Conservation (phyloP, 2,888 invertebrate species). For the Ennomos erosarius region DNA sequence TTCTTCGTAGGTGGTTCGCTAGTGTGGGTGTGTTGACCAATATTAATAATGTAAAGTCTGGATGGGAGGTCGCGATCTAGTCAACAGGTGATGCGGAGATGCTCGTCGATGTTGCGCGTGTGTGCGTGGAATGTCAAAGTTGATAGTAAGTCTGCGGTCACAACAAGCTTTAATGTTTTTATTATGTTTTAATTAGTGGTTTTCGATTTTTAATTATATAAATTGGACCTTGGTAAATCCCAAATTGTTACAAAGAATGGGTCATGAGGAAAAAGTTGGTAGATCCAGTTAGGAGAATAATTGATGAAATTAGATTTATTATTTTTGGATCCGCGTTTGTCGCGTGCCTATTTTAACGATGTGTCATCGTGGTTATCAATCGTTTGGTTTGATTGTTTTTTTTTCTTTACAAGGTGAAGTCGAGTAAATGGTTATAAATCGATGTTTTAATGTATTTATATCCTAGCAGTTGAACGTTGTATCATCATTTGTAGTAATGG, state of each 20-base stretch:
- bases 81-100: conserved; percentile 77
- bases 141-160: conserved; percentile 56
- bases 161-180: conserved; percentile 35
- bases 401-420: conserved; percentile 1
- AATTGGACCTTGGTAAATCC: conserved; percentile 27
- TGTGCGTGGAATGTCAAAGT: conserved; percentile 80
- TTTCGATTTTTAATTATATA: conserved; percentile 20
- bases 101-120: conserved; percentile 57
- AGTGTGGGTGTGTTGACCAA: conserved; percentile 78
- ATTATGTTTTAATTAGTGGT: conserved; percentile 13
- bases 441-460: not conserved
- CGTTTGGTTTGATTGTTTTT: conserved; percentile 1
- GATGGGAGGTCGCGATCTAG: conserved; percentile 75
- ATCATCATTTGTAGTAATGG: no score
- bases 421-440: not conserved
- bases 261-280: conserved; percentile 12
- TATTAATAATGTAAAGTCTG: conserved; percentile 70
- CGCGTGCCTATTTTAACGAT: conserved; percentile 21
- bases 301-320: not conserved
- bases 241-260: conserved; percentile 11
- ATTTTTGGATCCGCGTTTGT: conserved; percentile 25
- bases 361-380: conserved; percentile 17
- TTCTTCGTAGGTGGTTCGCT: conserved; percentile 34
- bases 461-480: no score
- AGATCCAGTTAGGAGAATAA: not conserved